A percentile compares a stretch with the other conserved stretches of the same genome.
phyloP scores from a whole-genome alignment of 2,113 vertebrate genomes.

The Chaetodon auriga region DNA sequence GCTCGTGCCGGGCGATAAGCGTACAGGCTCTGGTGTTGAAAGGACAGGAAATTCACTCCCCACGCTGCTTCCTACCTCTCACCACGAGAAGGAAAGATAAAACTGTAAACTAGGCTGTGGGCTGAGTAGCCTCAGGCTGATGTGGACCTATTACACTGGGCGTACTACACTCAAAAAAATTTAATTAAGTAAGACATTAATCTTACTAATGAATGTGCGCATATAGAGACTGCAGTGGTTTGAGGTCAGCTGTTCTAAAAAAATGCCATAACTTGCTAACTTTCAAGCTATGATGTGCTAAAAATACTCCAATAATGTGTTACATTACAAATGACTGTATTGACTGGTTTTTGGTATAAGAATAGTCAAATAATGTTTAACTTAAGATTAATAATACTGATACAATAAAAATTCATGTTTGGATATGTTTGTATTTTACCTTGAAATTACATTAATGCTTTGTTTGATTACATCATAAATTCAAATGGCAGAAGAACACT shows the following conservation, averaged over 20 bases:
- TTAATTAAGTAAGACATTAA: background rate
- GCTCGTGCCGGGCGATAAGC: slow-evolving; percentile 64
- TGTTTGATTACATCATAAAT: background rate
- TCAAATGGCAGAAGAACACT: background rate
- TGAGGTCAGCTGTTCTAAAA: too few species aligned
- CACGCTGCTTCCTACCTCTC: slow-evolving; percentile 59
- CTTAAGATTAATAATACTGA: background rate
- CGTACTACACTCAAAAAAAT: background rate
- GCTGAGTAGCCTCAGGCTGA: background rate
- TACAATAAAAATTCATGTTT: background rate
- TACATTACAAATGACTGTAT: background rate
- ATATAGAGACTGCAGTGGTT: background rate
- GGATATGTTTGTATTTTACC: background rate
- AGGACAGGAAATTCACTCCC: slow-evolving; percentile 78
- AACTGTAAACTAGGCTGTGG: slow-evolving; percentile 2
- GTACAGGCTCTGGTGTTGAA: slow-evolving; percentile 55
- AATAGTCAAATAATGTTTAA: background rate
- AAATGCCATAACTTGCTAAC: too few species aligned
- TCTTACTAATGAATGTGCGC: background rate
- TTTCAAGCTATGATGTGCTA: too few species aligned
- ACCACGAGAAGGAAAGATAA: slow-evolving; percentile 41
- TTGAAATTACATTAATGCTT: background rate
- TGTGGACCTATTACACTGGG: background rate
- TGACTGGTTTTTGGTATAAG: background rate
- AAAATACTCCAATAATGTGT: background rate